phyloP scores from a whole-genome alignment of 2,888 invertebrate genomes.

The Dryobotodes eremita region DNA sequence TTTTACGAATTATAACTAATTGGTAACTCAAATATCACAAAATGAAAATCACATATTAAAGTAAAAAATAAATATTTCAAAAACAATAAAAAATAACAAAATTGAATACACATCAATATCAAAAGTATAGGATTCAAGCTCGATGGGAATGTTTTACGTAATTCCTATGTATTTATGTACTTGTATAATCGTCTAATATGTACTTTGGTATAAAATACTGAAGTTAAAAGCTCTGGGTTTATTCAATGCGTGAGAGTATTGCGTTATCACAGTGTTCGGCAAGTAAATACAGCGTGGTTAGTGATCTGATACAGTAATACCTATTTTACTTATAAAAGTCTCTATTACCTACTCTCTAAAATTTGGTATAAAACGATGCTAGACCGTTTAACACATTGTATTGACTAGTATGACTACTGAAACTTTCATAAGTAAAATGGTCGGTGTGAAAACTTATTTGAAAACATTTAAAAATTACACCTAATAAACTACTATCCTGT shows the following conservation, averaged over 20 bases:
- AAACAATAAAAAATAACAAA: constrained; percentile 66
- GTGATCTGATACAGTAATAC: constrained; percentile 44
- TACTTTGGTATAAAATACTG: constrained; percentile 69
- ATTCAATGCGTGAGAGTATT: constrained; percentile 77
- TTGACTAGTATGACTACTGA: constrained; percentile 29
- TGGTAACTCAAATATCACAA: constrained; percentile 79
- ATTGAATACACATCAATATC: constrained; percentile 69
- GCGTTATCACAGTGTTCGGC: constrained; percentile 79
- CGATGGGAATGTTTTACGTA: constrained; percentile 75
- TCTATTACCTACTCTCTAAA: constrained; percentile 20
- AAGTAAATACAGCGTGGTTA: constrained; percentile 74
- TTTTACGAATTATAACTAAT: constrained; percentile 60
- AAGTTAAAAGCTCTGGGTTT: constrained; percentile 76
- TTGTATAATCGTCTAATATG: constrained; percentile 75
- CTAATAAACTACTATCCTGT: constrained; percentile 69
- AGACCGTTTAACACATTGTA: constrained; percentile 4
- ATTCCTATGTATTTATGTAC: constrained; percentile 62
- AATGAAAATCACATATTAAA: constrained; percentile 71
- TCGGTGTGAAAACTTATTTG: constrained; percentile 53
- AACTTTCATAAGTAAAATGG: constrained; percentile 56
- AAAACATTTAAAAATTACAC: constrained; percentile 66
- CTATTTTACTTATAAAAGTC: constrained; percentile 55
- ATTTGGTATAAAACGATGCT: constrained; percentile 31
- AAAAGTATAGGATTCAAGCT: constrained; percentile 77
- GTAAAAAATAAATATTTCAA: constrained; percentile 64